Percentiles rank a stretch among this genome's conserved stretches.
phyloP scores from a whole-genome alignment of 2,113 vertebrate species.

The Lepidothrix coronata region DNA sequence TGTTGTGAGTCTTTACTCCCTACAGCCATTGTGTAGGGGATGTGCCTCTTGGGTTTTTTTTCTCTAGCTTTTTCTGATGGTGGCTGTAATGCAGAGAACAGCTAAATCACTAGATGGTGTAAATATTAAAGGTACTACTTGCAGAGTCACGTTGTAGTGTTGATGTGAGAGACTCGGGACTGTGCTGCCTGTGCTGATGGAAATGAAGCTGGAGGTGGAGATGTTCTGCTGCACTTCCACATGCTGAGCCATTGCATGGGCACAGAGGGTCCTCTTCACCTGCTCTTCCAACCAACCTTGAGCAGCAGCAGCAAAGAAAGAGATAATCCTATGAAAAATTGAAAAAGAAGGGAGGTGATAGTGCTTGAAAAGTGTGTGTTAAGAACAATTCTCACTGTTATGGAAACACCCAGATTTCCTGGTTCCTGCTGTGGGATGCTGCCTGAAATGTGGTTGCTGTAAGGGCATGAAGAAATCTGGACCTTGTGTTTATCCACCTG shows the following conservation, averaged over 20 bases:
- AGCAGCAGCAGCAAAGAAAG: neutral
- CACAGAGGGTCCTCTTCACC: neutral
- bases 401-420: neutral
- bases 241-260: neutral
- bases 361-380: neutral
- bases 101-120: neutral
- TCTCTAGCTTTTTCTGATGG: neutral
- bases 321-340: neutral
- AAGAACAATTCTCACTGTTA: neutral
- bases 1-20: neutral
- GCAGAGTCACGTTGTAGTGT: neutral
- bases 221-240: neutral
- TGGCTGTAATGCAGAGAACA: neutral
- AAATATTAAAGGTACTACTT: neutral
- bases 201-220: slow-evolving; percentile 31
- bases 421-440: neutral
- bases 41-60: neutral
- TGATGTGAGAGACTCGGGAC: neutral
- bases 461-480: neutral
- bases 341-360: neutral
- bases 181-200: neutral
- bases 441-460: slow-evolving; percentile 2
- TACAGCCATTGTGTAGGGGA: neutral
- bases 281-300: neutral
- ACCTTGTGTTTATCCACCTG: neutral